phyloP scores from a whole-genome alignment of 2,113 vertebrate genomes.

The Andinoacara biseriatus region DNA sequence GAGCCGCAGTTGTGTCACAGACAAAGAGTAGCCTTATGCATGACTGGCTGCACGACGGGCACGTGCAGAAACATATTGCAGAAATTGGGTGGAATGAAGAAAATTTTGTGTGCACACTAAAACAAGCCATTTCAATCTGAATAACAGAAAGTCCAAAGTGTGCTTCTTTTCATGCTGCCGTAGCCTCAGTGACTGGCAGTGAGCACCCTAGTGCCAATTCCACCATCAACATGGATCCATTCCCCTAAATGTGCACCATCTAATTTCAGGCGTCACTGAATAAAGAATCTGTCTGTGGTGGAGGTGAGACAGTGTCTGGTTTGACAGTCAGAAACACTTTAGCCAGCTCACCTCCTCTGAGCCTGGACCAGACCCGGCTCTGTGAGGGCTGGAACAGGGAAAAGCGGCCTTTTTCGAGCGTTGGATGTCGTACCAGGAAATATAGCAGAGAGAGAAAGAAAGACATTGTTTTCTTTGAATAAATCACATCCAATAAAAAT shows the following conservation, averaged over 20 bases:
- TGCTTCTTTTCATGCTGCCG: background rate
- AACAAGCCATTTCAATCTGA: background rate
- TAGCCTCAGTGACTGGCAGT: constrained; percentile 24
- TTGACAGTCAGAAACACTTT: constrained; percentile 37
- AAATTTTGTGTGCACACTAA: background rate
- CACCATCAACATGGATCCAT: constrained; percentile 44
- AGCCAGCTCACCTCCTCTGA: constrained; percentile 58
- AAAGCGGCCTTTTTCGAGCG: background rate
- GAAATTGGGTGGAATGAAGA: constrained; percentile 29
- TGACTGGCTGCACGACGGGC: constrained; percentile 23
- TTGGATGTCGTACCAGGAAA: constrained; percentile 5
- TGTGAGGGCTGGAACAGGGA: constrained; percentile 28
- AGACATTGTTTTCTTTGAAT: background rate
- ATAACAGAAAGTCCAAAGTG: background rate
- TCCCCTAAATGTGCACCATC: constrained; percentile 29
- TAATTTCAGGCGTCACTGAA: constrained; percentile 67
- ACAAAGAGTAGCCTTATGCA: constrained; percentile 25
- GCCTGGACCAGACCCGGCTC: constrained; percentile 21
- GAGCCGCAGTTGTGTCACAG: constrained; percentile 51
- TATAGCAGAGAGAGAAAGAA: constrained; percentile 1
- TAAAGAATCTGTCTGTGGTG: constrained; percentile 54
- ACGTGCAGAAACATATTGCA: background rate
- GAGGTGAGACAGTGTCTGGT: constrained; percentile 75
- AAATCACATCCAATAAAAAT: constrained; percentile 9
- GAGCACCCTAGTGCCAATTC: constrained; percentile 4